phyloP scores from a whole-genome alignment of 2,797 vertebrate species.

The Avahi laniger region DNA sequence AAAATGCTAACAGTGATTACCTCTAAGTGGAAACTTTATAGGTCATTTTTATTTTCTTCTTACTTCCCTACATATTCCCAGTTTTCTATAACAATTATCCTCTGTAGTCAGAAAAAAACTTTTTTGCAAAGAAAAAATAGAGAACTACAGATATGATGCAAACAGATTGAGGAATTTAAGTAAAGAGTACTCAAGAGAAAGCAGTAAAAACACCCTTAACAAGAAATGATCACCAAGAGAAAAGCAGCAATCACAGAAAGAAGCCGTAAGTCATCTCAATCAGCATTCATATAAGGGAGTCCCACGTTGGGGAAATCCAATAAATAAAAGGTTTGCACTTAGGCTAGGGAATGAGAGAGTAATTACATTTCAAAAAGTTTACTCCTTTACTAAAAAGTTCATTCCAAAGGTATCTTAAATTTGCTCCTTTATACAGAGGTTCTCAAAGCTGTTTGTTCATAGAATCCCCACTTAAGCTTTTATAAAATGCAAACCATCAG shows the following conservation, averaged over 20 bases:
- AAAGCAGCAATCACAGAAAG: neutral
- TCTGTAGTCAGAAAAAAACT: neutral
- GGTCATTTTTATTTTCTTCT: slow-evolving; percentile 19
- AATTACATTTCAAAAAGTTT: slow-evolving; percentile 11
- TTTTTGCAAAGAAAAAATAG: neutral
- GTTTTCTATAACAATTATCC: neutral
- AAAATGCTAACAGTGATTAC: neutral
- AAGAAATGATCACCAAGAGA: neutral
- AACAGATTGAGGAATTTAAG: neutral
- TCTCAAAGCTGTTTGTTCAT: neutral
- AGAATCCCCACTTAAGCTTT: neutral
- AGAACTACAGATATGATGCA: neutral
- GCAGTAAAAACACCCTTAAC: neutral
- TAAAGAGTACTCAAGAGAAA: neutral
- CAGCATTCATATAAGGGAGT: neutral
- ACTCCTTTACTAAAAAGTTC: neutral
- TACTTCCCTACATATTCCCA: neutral
- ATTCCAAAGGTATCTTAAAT: neutral
- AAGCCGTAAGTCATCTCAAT: neutral
- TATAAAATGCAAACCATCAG: neutral
- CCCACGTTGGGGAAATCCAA: neutral
- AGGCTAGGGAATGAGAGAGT: neutral
- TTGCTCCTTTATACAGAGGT: neutral
- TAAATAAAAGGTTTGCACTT: neutral
- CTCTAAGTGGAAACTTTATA: neutral